Percentiles rank a stretch among this genome's conserved stretches.
Conservation (phyloP, 2,797 vertebrate species). For the Danio choprae region DNA sequence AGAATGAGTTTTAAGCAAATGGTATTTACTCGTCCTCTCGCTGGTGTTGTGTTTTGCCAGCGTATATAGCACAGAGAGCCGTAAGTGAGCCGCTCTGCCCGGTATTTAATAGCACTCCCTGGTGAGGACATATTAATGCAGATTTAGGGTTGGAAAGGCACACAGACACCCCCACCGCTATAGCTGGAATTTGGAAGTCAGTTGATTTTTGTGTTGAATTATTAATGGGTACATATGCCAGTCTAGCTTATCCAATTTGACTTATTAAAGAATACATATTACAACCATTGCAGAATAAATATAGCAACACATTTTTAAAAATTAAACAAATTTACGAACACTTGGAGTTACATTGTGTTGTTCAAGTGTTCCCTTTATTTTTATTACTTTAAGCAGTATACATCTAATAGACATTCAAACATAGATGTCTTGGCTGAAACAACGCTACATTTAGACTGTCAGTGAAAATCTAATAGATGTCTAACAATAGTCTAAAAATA, state of each 20-base stretch:
- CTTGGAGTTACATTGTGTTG: no score
- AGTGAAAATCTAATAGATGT: no score
- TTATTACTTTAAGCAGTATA: no score
- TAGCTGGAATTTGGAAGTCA: constrained; percentile 83
- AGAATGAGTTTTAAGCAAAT: constrained; percentile 42
- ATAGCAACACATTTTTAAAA: no score
- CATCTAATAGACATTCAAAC: no score
- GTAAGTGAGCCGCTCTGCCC: constrained; percentile 40
- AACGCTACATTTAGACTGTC: no score
- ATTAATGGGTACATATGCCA: constrained; percentile 85
- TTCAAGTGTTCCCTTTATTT: no score
- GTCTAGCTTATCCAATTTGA: constrained; percentile 74
- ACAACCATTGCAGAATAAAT: no score
- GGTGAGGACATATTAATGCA: constrained; percentile 88
- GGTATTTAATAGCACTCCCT: constrained; percentile 88
- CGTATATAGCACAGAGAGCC: constrained; percentile 36
- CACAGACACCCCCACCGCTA: constrained; percentile 71
- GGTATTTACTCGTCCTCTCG: constrained; percentile 27
- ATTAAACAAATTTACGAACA: no score
- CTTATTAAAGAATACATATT: constrained; percentile 12
- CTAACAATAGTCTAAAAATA: no score
- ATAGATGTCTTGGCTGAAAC: no score
- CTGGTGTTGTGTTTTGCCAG: constrained; percentile 36
- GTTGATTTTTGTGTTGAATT: constrained; percentile 84
- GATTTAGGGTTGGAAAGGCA: constrained; percentile 77